phyloP scores from a whole-genome alignment of 2,113 vertebrate species.

The Chascanopsetta lugubris region DNA sequence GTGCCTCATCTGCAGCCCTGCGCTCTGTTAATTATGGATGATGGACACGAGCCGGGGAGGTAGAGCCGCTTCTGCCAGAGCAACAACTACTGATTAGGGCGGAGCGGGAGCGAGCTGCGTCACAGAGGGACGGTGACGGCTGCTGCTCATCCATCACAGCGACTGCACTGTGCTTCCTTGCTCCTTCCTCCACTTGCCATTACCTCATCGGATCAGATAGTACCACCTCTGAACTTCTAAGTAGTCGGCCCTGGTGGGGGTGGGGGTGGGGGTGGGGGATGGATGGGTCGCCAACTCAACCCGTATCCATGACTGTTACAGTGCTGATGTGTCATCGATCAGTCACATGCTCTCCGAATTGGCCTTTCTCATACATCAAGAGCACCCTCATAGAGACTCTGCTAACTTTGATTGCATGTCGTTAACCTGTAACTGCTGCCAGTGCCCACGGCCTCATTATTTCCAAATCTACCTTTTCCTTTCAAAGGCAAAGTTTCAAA shows the following conservation, averaged over 20 bases:
- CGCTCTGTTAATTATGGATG: constrained; percentile 68
- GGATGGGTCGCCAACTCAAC: background rate
- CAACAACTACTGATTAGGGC: constrained; percentile 66
- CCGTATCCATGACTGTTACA: background rate
- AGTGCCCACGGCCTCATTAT: constrained; percentile 9
- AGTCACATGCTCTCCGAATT: background rate
- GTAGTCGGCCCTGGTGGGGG: background rate
- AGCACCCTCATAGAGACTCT: constrained; percentile 15
- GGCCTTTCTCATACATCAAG: constrained; percentile 29
- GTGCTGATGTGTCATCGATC: background rate
- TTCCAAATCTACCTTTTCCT: constrained; percentile 13
- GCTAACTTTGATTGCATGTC: constrained; percentile 40
- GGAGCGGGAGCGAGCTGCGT: constrained; percentile 35
- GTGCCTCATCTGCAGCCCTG: constrained; percentile 49
- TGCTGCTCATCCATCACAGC: constrained; percentile 28
- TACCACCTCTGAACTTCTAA: background rate
- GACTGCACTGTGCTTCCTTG: constrained; percentile 18
- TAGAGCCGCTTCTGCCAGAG: constrained; percentile 49
- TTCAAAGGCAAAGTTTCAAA: constrained; percentile 30
- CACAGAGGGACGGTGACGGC: constrained; percentile 15
- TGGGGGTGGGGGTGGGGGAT: too few relatives aligned
- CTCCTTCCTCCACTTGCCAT: constrained; percentile 21
- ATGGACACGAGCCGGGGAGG: constrained; percentile 53
- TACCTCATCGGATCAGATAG: constrained; percentile 23
- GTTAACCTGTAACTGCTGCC: constrained; percentile 47